Base-by-base conservation (phyloP, 1,140 invertebrate species). In the Rhopalosiphum padi region DNA sequence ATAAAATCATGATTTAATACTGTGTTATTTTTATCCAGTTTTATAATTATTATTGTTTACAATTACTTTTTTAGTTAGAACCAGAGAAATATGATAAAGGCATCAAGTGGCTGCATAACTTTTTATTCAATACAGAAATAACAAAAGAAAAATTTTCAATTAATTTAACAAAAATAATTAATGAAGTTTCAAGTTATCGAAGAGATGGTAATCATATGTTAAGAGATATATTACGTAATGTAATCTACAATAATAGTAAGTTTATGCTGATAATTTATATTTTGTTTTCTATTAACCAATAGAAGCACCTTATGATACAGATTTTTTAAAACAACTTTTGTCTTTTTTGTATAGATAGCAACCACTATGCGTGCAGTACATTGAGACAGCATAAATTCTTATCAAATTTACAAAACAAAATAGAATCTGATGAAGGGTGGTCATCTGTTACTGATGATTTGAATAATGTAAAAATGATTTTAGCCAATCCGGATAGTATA, bases 341-440 rank as follows among this genome's bases (percentile, higher is more conserved):
- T 93, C 23, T 93, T 55, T 6, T 93, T 18, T 37, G 5, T 95
- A 90, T 95, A 97, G 97, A 97, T 93, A 97, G 96, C 94, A 98
- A 98, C 95, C 95, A 97, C 94, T 96, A 96, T 94, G 95, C 96
- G 90, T 96, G 96, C 87, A 97, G 97, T 91, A 96, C 98, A 94
- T 95, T 98, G 23, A 96, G 97, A 0, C 98, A 99, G 94, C 97
- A 97, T 85, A 96, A 96, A 90, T 98, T 98, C 95, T 95, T 99
- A 15, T 96, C 96, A 25, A 96, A 96, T 51, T 94, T 98, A 1
- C 94, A 97, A 2, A 95, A 96, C 88, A 95, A 95, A 93, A 94
- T 98, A 15, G 96, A 96, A 5, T 95, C 95, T 1, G 95, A 96
- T 35, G 96, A 95, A 96, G 37, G 95, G 95, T 90, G 95, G 96